Base-by-base conservation (phyloP, 2,888 invertebrate genomes). In the Euplagia quadripunctaria region DNA sequence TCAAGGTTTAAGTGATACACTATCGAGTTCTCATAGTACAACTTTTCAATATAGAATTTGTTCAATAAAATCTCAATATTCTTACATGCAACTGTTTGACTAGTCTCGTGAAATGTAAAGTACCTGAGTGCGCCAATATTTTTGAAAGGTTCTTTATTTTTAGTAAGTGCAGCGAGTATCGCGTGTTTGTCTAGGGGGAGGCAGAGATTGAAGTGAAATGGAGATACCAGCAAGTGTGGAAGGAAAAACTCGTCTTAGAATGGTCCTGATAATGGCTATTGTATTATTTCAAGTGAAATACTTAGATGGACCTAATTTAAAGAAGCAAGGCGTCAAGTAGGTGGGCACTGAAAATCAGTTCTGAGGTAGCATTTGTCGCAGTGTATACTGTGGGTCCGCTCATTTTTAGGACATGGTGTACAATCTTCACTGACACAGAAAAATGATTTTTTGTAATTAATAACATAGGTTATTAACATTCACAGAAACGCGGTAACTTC, bases 1-100 rank as follows among this genome's bases (percentile, higher is more conserved):
- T 12, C 42, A 74, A 64, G 43, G 12, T 41, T 11, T 31, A 51
- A 68, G 68, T 67, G 70, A 76, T 17, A 51, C 31, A 14, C 68
- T 6, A 51, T 72, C 72, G 72, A 65, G 11, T 64, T 17, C 17
- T 64, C 51, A 55, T 76, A 79, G 87, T 89, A 87, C 76, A 73
- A 74, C 77, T 64, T 73, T 76, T 67, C 78, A 82, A 82, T 85
- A 85, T 83, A 87, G 88, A 86, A 90, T 87, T 87, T 84, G 80
- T 87, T 86, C 88, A 87, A 91, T 90, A 90, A 88, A 91, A 91
- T 91, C 84, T 88, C 87, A 86, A 87, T 88, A 92, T 83, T 85
- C 82, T 86, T 86, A 80, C 85, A 83, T 86, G 83, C 81, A 83
- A 86, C 82, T 89, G 85, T 91, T 91, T 89, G 89, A 89, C 81